Evolutionary conservation across 1,140 invertebrate species (phyloP).

Genomic region (Caenorhabditis remanei): DNA sequence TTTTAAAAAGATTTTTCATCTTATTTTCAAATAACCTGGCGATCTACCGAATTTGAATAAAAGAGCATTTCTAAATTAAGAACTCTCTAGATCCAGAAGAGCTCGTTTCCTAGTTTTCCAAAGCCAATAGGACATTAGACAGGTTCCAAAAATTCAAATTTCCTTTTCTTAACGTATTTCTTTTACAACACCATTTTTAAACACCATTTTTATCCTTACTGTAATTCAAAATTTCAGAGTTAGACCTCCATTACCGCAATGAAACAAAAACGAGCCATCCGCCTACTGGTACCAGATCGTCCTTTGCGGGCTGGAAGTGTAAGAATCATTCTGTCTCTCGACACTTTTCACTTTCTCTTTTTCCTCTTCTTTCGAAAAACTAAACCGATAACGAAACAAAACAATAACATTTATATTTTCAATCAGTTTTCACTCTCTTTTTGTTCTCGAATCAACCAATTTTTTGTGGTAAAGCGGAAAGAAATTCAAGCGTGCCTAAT

Average conservation of each 20-base stretch:
- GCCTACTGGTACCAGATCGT: constrained; percentile 50
- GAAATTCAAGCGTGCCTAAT: constrained; percentile 37
- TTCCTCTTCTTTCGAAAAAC: not conserved
- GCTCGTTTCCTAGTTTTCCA: no score
- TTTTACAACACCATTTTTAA: not conserved
- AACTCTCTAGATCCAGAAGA: no score
- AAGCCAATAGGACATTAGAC: no score
- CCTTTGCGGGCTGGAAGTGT: constrained; percentile 54
- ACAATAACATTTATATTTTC: not conserved
- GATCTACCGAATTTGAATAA: no score
- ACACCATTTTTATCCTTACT: not conserved
- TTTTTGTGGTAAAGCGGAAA: constrained; percentile 24
- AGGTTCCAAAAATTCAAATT: no score
- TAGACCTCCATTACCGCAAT: not conserved
- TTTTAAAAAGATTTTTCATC: no score
- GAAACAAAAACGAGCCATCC: constrained; percentile 56
- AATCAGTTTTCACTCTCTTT: constrained; percentile 3
- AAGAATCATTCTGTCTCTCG: not conserved
- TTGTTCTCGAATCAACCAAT: not conserved
- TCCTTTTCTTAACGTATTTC: not conserved
- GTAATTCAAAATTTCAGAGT: not conserved
- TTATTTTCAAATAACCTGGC: no score
- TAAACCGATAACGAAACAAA: not conserved
- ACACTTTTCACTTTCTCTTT: constrained; percentile 14
- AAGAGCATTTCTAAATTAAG: no score